Conservation (phyloP, 2,797 vertebrate species). For the Sitta carolinensis region DNA sequence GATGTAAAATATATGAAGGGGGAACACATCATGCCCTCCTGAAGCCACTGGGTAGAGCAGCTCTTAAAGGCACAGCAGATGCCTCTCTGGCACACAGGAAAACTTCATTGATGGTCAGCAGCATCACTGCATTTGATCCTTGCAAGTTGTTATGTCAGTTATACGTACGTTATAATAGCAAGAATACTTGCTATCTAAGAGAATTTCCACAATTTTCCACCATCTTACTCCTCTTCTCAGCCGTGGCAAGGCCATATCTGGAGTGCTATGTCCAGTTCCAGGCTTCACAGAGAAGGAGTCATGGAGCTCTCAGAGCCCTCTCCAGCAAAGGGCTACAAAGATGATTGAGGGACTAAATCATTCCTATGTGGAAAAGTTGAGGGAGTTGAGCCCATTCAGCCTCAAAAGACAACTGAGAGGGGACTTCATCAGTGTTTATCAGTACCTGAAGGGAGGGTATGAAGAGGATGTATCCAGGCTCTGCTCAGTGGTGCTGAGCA, state of each 20-base stretch:
- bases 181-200: no score
- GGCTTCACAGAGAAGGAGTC: background rate
- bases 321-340: background rate
- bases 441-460: background rate
- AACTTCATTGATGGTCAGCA: rapidly evolving
- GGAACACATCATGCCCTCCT: rapidly evolving
- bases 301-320: background rate
- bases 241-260: no score
- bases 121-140: background rate
- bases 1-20: background rate
- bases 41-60: background rate
- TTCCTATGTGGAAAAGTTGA: rapidly evolving
- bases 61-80: rapidly evolving
- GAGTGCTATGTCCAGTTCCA: background rate
- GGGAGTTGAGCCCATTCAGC: background rate
- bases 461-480: background rate
- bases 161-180: rapidly evolving
- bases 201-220: background rate
- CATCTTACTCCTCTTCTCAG: background rate
- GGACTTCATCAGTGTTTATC: background rate
- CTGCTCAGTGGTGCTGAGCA: background rate
- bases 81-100: rapidly evolving
- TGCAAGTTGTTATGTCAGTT: rapidly evolving
- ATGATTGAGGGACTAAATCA: background rate
- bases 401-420: background rate